Conservation (phyloP, 2,113 vertebrate species). For the Scalopus aquaticus region DNA sequence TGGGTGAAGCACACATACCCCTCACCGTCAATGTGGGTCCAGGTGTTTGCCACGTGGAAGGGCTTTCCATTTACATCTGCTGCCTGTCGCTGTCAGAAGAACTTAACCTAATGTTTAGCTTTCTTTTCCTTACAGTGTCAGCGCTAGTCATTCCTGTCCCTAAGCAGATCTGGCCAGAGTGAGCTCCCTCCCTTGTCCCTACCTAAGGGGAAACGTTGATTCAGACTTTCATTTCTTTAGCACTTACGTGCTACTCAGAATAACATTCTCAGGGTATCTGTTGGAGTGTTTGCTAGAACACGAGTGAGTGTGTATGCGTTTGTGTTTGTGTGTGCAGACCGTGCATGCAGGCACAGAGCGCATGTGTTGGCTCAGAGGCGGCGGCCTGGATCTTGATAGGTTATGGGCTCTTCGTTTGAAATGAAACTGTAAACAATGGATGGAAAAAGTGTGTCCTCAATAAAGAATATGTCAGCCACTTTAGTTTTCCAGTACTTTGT, state of each 20-base stretch:
- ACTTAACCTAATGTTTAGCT: background rate
- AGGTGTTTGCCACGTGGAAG: background rate
- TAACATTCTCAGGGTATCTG: background rate
- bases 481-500: constrained; percentile 48
- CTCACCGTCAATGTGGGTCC: background rate
- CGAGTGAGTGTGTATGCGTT: background rate
- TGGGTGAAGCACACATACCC: constrained; percentile 8
- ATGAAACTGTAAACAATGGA: constrained; percentile 38
- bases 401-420: constrained; percentile 48
- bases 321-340: background rate
- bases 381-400: background rate
- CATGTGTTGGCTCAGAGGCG: background rate
- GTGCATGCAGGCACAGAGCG: background rate
- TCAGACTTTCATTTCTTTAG: constrained; percentile 28
- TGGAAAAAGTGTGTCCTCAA: background rate
- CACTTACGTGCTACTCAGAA: constrained; percentile 31
- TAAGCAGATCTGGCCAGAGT: background rate
- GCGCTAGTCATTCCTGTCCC: background rate
- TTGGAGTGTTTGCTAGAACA: background rate
- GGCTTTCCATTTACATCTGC: constrained; percentile 43
- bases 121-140: background rate
- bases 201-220: background rate
- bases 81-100: constrained; percentile 33
- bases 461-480: constrained; percentile 35
- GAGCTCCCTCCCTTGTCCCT: background rate